Conservation (phyloP, 2,888 invertebrate species). For the Harpagoxenus sublaevis region DNA sequence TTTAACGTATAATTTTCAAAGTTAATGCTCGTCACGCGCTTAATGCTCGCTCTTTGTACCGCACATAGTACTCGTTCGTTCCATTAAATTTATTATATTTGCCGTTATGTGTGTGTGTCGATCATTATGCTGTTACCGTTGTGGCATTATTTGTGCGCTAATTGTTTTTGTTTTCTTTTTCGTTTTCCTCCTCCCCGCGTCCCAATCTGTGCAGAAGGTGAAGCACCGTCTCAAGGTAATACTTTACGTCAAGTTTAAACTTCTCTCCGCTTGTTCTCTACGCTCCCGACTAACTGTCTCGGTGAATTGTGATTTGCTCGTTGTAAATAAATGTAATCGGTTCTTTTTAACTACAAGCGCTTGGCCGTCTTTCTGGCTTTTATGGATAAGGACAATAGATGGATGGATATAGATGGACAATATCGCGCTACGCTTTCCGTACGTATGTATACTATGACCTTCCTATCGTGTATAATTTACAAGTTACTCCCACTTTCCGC, state of each 20-base stretch:
- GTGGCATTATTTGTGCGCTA: conserved; percentile 70
- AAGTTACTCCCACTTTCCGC: conserved; percentile 15
- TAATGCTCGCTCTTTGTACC: conserved; percentile 15
- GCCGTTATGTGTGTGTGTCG: conserved; percentile 74
- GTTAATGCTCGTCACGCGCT: not conserved
- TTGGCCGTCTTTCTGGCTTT: conserved; percentile 43
- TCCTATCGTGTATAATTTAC: conserved; percentile 13
- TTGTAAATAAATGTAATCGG: conserved; percentile 13
- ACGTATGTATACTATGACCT: conserved; percentile 53
- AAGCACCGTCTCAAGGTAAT: conserved; percentile 84
- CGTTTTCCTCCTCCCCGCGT: conserved; percentile 77
- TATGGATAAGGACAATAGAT: conserved; percentile 40
- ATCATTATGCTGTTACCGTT: conserved; percentile 81
- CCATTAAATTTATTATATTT: conserved; percentile 37
- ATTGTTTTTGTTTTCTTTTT: conserved; percentile 80
- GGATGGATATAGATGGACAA: conserved; percentile 8
- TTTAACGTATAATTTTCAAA: not conserved
- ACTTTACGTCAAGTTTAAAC: conserved; percentile 75
- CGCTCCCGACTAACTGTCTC: conserved; percentile 1
- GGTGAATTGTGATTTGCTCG: conserved; percentile 12
- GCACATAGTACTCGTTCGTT: conserved; percentile 56
- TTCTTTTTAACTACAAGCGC: conserved; percentile 43
- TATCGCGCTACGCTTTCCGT: conserved; percentile 51
- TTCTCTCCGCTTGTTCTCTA: conserved; percentile 32
- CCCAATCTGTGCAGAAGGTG: conserved; percentile 83